Base-by-base conservation (phyloP, 92 coral and sea anemone genomes). In the Parazoanthus swiftii region DNA sequence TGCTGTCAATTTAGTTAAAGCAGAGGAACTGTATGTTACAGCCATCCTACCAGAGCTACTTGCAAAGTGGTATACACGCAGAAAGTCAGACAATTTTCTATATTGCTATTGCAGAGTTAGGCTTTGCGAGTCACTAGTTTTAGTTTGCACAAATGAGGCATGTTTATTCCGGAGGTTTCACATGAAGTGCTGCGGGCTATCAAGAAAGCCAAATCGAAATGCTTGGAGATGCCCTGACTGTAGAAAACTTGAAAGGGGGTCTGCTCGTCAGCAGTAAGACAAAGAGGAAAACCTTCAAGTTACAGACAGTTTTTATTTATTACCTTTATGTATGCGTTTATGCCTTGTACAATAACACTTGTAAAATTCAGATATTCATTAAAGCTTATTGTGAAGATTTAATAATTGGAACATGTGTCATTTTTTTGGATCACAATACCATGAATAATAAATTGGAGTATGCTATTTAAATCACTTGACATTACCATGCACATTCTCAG, bases 51-150 rank as follows among this genome's bases (percentile, higher is more conserved):
- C 95, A 75, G 94, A 93, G 75, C 83, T 93, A 18, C 88, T 93
- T n/a, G 95, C 91, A 37, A 93, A 89, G 85, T 94, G 93, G 95
- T 87, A 85, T 75, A 92, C 96, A 59, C 74, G 91, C 36, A 88
- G 82, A 88, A 77, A 76, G 73, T 20, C 81, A 23, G 90, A 72
- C 73, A 74, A 76, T 77, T 63, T 56, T 51, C 51, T 92, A 36
- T 92, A 78, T 92, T 89, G 90, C 65, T 77, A 77, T 46, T 77
- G 81, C 65, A 77, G 81, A 46, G 81, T 77, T 46, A 21, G 7
- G 7, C 14, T 77, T 77, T 77, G 81, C n/a, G 81, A 77, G 65
- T 46, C 81, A 2, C 63, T 44, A 46, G 81, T 77, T 46, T 77
- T 77, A 46, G 81, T 46, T 74, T 90, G 94, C 75, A 59, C 78